Evolutionary conservation across 2,113 vertebrate species (phyloP), one percentile per base, ranked within the genome.

Genomic region (Ancistrus triradiatus): DNA sequence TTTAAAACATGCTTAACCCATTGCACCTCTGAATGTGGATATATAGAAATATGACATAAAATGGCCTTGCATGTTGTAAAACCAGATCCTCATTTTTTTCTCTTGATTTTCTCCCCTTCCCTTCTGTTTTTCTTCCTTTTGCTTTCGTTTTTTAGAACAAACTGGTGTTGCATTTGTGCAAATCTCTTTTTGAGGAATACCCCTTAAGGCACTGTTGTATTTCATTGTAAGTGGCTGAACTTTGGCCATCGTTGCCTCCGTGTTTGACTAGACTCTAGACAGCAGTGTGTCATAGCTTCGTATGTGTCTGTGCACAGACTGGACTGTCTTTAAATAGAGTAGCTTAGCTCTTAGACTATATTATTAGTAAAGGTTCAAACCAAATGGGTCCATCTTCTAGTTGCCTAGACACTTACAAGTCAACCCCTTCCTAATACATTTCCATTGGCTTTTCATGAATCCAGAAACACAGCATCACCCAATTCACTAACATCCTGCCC

Each of bases 161-260:
- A 87, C 86, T 88, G 90, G 79, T 90, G 87, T 88, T 91, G 89
- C 84, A 81, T 90, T 78, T 90, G 87, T 74, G 86, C 90, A 87
- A 84, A 89, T 86, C 62, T 89, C 21, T 81, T 91, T 59, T 91
- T 84, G 79, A 85, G 92, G 87, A 92, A 91, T 72, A 79, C 88
- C 74, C 82, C 88, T 43, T 88, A 86, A 81, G 78, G 74, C 74
- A 70, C 72, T 75, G 76, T 74, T 80, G 44, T 77, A 63, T 78
- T 25, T 7, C 82, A 82, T 66, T 84, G 87, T 91, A 90, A 91
- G 91, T 85, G 81, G 80, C 85, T 77, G 77, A 77, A 78, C 77
- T 58, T 48, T 74, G 74, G 77, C 37, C 55, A 62, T 61, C 14
- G 42, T 70, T 38, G 74, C 63, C 57, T 78, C 68, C 33, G 61